A percentile compares a stretch with the other conserved stretches of the same genome.
Conservation (phyloP, 2,113 vertebrate species). For the Tor tambroides region DNA sequence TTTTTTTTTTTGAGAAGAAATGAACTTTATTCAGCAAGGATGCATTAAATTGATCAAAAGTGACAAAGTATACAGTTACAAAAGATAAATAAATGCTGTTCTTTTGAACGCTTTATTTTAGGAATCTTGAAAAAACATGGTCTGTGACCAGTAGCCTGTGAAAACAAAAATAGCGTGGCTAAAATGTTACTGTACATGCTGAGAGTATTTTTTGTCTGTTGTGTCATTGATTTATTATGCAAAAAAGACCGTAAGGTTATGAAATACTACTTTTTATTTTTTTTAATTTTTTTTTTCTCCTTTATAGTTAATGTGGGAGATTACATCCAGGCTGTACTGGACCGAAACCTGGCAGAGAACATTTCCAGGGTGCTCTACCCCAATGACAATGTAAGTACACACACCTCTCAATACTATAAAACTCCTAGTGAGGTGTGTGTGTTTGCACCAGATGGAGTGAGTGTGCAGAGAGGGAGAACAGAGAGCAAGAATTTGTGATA, state of each 20-base stretch:
- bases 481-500: neutral
- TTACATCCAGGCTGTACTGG: slow-evolving; percentile 85
- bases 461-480: neutral
- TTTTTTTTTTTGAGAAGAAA: neutral
- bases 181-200: too few species aligned
- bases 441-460: neutral
- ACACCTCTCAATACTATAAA: neutral
- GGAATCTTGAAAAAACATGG: too few species aligned
- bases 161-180: too few species aligned
- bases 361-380: slow-evolving; percentile 89
- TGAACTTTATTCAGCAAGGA: neutral
- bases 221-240: neutral
- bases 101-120: too few species aligned
- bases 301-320: slow-evolving; percentile 84
- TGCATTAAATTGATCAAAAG: neutral
- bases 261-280: neutral
- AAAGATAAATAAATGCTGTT: too few species aligned
- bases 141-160: too few species aligned
- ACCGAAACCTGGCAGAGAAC: slow-evolving; percentile 89
- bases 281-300: too few species aligned
- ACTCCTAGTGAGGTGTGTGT: neutral
- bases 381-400: slow-evolving; percentile 83
- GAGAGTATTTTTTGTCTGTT: neutral
- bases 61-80: too few species aligned
- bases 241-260: neutral